Percentiles rank a stretch among this genome's conserved stretches.
phyloP scores from a whole-genome alignment of 2,888 invertebrate genomes.

The Ophonus ardosiacus region DNA sequence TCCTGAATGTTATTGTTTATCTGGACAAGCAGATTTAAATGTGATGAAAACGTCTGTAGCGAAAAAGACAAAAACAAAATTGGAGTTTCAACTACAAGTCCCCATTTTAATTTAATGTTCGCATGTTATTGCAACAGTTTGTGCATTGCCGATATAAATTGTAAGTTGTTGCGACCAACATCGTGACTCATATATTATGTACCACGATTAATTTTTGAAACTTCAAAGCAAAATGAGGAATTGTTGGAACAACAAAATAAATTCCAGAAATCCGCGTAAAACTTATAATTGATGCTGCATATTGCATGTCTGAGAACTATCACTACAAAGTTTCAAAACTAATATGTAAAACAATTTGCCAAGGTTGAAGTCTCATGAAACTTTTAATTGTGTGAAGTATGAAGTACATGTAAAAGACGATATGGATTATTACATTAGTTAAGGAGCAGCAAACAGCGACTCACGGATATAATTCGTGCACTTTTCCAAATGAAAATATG shows the following conservation, averaged over 20 bases:
- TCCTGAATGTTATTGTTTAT: too few species aligned
- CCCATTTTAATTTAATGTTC: not conserved
- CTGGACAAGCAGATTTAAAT: too few species aligned
- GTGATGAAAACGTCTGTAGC: too few species aligned
- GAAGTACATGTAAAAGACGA: not conserved
- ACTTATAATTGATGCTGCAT: conserved; percentile 38
- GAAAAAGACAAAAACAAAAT: too few species aligned
- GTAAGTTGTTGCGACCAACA: not conserved
- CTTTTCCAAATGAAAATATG: conserved; percentile 23
- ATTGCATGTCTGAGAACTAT: not conserved
- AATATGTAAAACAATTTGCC: conserved; percentile 14
- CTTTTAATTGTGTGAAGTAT: conserved; percentile 28
- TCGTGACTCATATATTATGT: not conserved
- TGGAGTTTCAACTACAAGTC: not conserved
- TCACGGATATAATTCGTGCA: not conserved
- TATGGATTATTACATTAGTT: not conserved
- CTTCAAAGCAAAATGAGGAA: not conserved
- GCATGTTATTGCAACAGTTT: not conserved
- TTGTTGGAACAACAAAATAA: not conserved
- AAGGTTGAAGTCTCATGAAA: conserved; percentile 14
- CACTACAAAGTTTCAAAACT: not conserved
- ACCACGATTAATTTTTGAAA: not conserved
- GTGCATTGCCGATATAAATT: not conserved
- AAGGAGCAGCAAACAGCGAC: not conserved
- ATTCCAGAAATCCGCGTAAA: not conserved